These are phyloP conservation scores for Gymnocypris eckloni DNA, from an alignment of 2,797 vertebrate genomes.

Conservation along the genomic window DNA sequence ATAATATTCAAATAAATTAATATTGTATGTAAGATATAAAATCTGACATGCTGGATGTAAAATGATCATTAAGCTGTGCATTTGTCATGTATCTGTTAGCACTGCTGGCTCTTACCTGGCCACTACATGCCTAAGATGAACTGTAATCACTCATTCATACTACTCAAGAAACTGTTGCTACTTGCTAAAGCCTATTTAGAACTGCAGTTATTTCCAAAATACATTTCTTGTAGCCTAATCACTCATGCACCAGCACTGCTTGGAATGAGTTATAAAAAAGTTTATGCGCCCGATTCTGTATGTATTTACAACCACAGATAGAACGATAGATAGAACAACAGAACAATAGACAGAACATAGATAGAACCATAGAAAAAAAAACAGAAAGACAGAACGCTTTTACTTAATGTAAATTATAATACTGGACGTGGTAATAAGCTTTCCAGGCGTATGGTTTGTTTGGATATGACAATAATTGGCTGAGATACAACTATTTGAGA, in stretches of 20 bases:
- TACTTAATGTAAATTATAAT: neutral
- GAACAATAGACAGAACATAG: neutral
- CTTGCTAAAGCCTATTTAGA: slow-evolving; percentile 15
- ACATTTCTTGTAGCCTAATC: neutral
- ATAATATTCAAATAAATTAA: neutral
- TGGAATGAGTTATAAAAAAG: neutral
- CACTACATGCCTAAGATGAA: slow-evolving; percentile 20
- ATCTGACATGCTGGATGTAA: neutral
- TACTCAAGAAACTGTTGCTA: slow-evolving; percentile 24
- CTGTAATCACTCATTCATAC: slow-evolving; percentile 10
- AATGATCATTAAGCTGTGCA: neutral
- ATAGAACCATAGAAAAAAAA: neutral
- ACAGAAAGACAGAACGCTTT: neutral
- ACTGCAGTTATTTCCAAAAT: slow-evolving; percentile 15
- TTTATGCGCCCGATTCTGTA: neutral
- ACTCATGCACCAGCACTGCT: neutral
- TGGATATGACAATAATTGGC: too few species aligned
- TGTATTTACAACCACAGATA: neutral
- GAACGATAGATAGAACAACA: neutral
- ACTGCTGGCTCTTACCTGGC: neutral
- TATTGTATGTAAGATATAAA: neutral
- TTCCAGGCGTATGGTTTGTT: too few species aligned
- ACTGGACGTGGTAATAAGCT: too few species aligned
- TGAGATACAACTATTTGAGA: too few species aligned
- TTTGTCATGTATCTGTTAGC: neutral